Base-by-base conservation (phyloP, 2,797 vertebrate genomes). In the Gymnoscopelus microlampas region DNA sequence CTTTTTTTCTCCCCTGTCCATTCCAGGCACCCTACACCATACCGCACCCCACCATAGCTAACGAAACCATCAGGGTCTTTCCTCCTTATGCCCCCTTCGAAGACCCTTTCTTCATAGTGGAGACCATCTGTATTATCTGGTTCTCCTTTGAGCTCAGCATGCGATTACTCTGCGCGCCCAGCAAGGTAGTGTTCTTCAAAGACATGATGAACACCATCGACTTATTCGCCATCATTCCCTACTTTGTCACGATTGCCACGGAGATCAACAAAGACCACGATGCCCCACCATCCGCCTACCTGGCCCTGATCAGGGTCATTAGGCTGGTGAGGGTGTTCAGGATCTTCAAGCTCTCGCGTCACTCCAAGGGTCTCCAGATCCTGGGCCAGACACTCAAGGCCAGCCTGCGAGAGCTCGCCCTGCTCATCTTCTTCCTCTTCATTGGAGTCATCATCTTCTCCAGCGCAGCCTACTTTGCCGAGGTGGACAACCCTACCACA, bases 361-460 rank as follows among this genome's bases (percentile, higher is more conserved):
- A 98, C 88, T 98, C 97, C 0, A 96, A 95, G 66, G 97, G 96
- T 1, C 87, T 98, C 14, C 97, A 98, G 90, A 98, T 98, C 74
- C 74, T 98, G 71, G 97, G 97, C 10, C 97, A 98, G 89, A 98
- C 97, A 0, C 89, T 98, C 15, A 94, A 95, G 77, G 96, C 97
- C 64, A 97, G 96, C 85, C 94, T 98, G 84, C 80, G 96, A 0
- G 96, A 98, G 86, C 89, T 98, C 1, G 97, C 96, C 0, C 85
- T 98, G 71, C 96, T 98, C 80, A 97, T 98, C 85, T 98, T 98
- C 92, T 98, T 98, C 87, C 95, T 98, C 73, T 97, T 98, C 92
- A 97, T 98, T 0, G 96, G 97, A 0, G 96, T 98, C 74, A 95
- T 98, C 47, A 83, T 98, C 68, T 98, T 98, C 79, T 98, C 97